These are phyloP conservation scores for Bombyx mori DNA, from an alignment of 1,140 invertebrate species.

Conservation along the genomic window ASM3026992v2 NC_085107.1:15401501-15402000, in stretches of 20 bases:
- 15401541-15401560: conserved; percentile 81
- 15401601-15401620: not conserved
- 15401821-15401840: conserved; percentile 83
- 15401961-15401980: too few relatives aligned
- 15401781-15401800: conserved; percentile 79
- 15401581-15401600: not conserved
- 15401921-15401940: conserved; percentile 93
- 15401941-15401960: conserved; percentile 78
- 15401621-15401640: too few relatives aligned
- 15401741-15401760: not conserved
- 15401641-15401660: too few relatives aligned
- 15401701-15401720: too few relatives aligned
- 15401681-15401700: too few relatives aligned
- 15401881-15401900: conserved; percentile 94
- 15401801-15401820: conserved; percentile 78
- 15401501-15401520: conserved; percentile 84
- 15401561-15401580: conserved; percentile 76
- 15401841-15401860: conserved; percentile 50
- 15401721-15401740: too few relatives aligned
- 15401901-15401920: conserved; percentile 93
- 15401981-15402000: too few relatives aligned
- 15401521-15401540: conserved; percentile 76
- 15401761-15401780: conserved; percentile 1
- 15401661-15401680: too few relatives aligned
- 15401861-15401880: conserved; percentile 65